Evolutionary conservation across 1,140 invertebrate species (phyloP).

Genomic region (Vanessa atalanta): DNA sequence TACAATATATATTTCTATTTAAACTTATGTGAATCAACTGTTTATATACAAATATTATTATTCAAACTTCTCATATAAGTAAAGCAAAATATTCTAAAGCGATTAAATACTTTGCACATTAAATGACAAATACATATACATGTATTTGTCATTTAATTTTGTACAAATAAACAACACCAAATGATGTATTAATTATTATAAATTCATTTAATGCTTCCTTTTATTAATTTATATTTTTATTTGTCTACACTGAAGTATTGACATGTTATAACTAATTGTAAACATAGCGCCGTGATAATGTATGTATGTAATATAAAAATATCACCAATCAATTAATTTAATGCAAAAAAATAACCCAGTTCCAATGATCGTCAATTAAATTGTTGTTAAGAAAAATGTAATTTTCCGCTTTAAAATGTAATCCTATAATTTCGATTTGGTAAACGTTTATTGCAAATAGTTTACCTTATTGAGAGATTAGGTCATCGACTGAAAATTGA

Average conservation of each 20-base stretch:
- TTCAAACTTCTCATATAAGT: background rate
- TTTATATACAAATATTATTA: background rate
- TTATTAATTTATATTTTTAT: no score
- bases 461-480: constrained; percentile 18
- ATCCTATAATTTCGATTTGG: background rate
- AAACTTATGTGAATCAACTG: background rate
- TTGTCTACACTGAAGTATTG: no score
- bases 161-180: no score
- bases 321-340: background rate
- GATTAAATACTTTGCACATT: no score
- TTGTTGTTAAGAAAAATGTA: background rate
- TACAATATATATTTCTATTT: background rate
- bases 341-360: background rate
- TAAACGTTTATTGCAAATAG: background rate
- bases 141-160: no score
- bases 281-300: background rate
- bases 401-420: background rate
- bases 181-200: background rate
- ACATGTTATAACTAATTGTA: no score
- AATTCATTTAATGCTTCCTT: no score
- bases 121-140: background rate
- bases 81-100: background rate
- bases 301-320: background rate
- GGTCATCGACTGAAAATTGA: constrained; percentile 38
- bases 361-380: constrained; percentile 1